Conservation (phyloP, 2,888 invertebrate species). For the Lochmaea capreae region DNA sequence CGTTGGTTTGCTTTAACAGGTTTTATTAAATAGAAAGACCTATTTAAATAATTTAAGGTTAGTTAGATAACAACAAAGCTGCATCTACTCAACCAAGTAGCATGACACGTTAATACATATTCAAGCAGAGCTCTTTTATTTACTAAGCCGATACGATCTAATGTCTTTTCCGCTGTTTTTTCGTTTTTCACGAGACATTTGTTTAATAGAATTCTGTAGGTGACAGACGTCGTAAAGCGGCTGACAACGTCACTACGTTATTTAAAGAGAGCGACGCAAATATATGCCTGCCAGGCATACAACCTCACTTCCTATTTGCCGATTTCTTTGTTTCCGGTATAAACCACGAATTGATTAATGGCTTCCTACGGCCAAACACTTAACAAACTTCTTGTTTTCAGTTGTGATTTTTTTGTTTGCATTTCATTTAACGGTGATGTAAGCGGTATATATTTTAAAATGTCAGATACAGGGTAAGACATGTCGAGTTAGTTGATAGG, state of each 20-base stretch:
- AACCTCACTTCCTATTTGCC: slow-evolving; percentile 28
- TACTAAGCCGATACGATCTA: slow-evolving; percentile 21
- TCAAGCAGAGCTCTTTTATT: slow-evolving; percentile 25
- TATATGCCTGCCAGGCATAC: slow-evolving; percentile 30
- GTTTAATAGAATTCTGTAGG: slow-evolving; percentile 53
- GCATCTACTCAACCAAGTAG: neutral
- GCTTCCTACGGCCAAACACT: slow-evolving; percentile 30
- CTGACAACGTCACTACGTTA: slow-evolving; percentile 50
- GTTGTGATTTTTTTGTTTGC: slow-evolving; percentile 13
- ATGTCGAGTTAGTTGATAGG: neutral
- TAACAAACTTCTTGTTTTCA: slow-evolving; percentile 25
- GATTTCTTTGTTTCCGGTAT: slow-evolving; percentile 36
- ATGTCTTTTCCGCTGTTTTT: slow-evolving; percentile 32
- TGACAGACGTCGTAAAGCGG: slow-evolving; percentile 49
- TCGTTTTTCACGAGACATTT: slow-evolving; percentile 47
- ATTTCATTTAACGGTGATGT: slow-evolving; percentile 1
- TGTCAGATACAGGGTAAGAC: neutral
- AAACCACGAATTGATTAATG: slow-evolving; percentile 32
- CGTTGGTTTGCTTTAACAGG: too few species aligned
- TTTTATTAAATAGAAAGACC: neutral
- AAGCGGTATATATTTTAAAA: slow-evolving; percentile 10
- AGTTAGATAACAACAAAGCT: slow-evolving; percentile 6
- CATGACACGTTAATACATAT: slow-evolving; percentile 23
- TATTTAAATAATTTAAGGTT: neutral
- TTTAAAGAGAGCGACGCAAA: slow-evolving; percentile 40